Percentiles rank a stretch among this genome's conserved stretches.
phyloP scores from a whole-genome alignment of 2,888 invertebrate genomes.

The Sympetrum striolatum region DNA sequence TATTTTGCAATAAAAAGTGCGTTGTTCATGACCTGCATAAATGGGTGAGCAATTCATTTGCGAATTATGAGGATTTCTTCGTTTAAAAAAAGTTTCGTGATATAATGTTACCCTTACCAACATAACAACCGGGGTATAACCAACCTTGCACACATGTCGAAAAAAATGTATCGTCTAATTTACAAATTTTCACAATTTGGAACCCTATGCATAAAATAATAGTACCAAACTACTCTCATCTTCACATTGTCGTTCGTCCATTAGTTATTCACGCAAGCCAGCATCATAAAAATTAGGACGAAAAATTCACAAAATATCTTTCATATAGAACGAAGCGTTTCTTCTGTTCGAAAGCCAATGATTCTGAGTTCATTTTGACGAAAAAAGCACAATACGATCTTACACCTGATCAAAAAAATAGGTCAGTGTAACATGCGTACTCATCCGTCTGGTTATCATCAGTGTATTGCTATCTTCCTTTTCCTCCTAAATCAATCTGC shows the following conservation, averaged over 20 bases:
- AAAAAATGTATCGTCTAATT: slow-evolving; percentile 14
- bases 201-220: not conserved
- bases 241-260: not conserved
- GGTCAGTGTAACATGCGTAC: slow-evolving; percentile 4
- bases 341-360: not conserved
- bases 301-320: slow-evolving; percentile 31
- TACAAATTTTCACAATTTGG: not conserved
- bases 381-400: slow-evolving; percentile 14
- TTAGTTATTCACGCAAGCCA: slow-evolving; percentile 15
- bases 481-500: not conserved
- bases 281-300: slow-evolving; percentile 28
- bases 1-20: not conserved
- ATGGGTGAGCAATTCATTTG: too few species aligned
- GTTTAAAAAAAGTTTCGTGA: too few species aligned
- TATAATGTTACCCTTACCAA: not conserved
- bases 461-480: slow-evolving; percentile 16
- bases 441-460: not conserved
- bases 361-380: not conserved
- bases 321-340: slow-evolving; percentile 14
- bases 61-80: too few species aligned
- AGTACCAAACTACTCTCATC: slow-evolving; percentile 30
- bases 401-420: slow-evolving; percentile 9
- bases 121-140: slow-evolving; percentile 39
- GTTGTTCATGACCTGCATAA: too few species aligned
- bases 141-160: slow-evolving; percentile 19